Evolutionary conservation across 2,888 invertebrate species (phyloP).

Genomic region (Agonopterix subpropinquella): DNA sequence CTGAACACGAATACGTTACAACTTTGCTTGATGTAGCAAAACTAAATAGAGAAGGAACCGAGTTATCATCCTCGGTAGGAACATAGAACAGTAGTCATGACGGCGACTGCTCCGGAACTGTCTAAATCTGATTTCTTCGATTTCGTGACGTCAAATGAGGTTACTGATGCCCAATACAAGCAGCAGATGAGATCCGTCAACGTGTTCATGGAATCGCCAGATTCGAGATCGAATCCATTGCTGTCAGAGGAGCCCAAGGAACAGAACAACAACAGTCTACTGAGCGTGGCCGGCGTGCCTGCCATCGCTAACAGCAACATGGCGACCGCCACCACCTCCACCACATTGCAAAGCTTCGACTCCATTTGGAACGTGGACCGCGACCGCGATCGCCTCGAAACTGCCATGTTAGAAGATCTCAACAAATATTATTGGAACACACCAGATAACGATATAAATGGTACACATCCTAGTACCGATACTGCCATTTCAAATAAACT

Average conservation of each 20-base stretch:
- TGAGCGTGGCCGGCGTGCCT: slow-evolving; percentile 38
- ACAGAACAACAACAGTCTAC: slow-evolving; percentile 79
- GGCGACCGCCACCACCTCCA: slow-evolving; percentile 58
- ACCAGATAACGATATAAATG: slow-evolving; percentile 77
- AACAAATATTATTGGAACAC: slow-evolving; percentile 88
- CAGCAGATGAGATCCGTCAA: slow-evolving; percentile 82
- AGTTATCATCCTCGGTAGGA: slow-evolving; percentile 59
- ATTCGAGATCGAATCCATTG: slow-evolving; percentile 65
- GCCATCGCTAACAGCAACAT: slow-evolving; percentile 39
- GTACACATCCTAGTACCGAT: slow-evolving; percentile 64
- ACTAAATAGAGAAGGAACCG: slow-evolving; percentile 37
- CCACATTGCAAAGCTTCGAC: slow-evolving; percentile 70
- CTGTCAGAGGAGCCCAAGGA: slow-evolving; percentile 72
- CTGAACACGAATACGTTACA: slow-evolving; percentile 27
- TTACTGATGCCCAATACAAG: slow-evolving; percentile 81
- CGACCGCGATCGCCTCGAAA: slow-evolving; percentile 82
- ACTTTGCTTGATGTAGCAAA: slow-evolving; percentile 42
- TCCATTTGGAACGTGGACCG: slow-evolving; percentile 83
- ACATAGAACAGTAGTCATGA: slow-evolving; percentile 84
- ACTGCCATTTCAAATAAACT: slow-evolving; percentile 69
- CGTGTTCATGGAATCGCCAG: slow-evolving; percentile 78
- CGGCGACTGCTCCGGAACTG: slow-evolving; percentile 90
- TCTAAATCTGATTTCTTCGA: slow-evolving; percentile 93
- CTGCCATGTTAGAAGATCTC: slow-evolving; percentile 87
- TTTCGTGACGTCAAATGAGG: slow-evolving; percentile 88